These are phyloP conservation scores for Rhinella marina DNA, from an alignment of 2,797 vertebrate genomes.

Conservation along the genomic window DNA sequence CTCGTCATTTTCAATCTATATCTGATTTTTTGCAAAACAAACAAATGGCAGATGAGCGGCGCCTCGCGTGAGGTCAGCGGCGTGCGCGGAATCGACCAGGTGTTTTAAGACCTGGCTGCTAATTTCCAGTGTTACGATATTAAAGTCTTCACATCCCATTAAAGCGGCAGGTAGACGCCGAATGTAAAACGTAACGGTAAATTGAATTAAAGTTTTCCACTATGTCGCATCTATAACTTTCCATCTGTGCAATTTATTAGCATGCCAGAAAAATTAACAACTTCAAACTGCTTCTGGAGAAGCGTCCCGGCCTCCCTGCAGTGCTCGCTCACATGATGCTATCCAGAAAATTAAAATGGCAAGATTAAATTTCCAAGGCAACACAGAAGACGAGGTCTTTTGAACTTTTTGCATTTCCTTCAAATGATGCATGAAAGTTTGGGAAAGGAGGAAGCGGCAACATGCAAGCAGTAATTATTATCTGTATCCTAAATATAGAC, in stretches of 20 bases:
- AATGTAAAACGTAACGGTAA: constrained; percentile 44
- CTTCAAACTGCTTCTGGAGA: constrained; percentile 39
- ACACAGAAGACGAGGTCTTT: constrained; percentile 8
- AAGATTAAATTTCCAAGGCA: constrained; percentile 48
- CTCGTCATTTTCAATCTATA: constrained; percentile 24
- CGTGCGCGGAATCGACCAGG: not conserved
- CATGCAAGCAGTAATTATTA: not conserved
- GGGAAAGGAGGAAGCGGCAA: not conserved
- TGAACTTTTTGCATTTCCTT: constrained; percentile 28
- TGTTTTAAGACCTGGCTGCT: constrained; percentile 2
- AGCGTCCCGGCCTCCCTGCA: constrained; percentile 11
- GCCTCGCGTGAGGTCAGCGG: not conserved
- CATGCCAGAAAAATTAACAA: constrained; percentile 55
- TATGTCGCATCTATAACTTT: constrained; percentile 44
- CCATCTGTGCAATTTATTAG: constrained; percentile 57
- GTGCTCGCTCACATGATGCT: constrained; percentile 43
- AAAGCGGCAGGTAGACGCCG: constrained; percentile 45
- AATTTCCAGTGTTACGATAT: constrained; percentile 3
- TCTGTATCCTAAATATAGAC: not conserved
- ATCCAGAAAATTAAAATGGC: constrained; percentile 59
- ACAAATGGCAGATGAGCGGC: not conserved
- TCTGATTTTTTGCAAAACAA: constrained; percentile 38
- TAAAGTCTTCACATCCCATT: constrained; percentile 28
- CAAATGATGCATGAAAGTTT: constrained; percentile 34
- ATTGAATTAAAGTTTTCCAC: constrained; percentile 56